Evolutionary conservation across 2,888 invertebrate species (phyloP).

Genomic region (Oithona nana): DNA sequence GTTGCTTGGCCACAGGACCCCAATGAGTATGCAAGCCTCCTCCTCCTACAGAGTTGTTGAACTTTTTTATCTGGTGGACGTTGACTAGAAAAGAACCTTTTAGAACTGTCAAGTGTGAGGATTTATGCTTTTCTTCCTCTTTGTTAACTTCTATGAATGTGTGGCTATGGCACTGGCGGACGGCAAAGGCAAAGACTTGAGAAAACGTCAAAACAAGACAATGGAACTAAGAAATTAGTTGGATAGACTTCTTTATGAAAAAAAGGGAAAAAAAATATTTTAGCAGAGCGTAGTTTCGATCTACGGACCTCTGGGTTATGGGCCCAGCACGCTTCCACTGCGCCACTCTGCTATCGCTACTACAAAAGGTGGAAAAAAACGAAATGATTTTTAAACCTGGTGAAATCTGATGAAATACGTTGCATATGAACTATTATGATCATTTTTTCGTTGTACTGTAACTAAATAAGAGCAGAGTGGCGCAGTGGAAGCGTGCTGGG

Average conservation of each 20-base stretch:
- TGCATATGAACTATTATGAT: too few relatives aligned
- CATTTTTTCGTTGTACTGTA: too few relatives aligned
- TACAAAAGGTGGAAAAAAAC: too few relatives aligned
- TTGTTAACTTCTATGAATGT: not conserved
- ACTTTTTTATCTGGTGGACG: not conserved
- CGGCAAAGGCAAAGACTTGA: not conserved
- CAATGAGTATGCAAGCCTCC: too few relatives aligned
- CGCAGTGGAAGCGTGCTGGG: not conserved
- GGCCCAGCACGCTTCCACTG: slow-evolving; percentile 2
- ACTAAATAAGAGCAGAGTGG: not conserved
- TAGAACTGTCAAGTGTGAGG: not conserved
- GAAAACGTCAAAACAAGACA: not conserved
- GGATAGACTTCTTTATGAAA: not conserved
- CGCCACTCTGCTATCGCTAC: not conserved
- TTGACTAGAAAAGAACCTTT: not conserved
- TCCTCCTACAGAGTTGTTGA: not conserved
- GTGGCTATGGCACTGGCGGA: too few relatives aligned
- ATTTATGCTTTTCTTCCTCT: not conserved
- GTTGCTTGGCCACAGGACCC: too few relatives aligned
- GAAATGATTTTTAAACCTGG: too few relatives aligned
- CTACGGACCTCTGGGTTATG: not conserved
- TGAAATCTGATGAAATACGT: too few relatives aligned
- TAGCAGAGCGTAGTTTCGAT: not conserved
- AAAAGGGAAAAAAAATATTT: not conserved
- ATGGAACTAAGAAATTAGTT: not conserved